phyloP scores from a whole-genome alignment of 2,888 invertebrate genomes.

The Spilosoma lubricipeda region DNA sequence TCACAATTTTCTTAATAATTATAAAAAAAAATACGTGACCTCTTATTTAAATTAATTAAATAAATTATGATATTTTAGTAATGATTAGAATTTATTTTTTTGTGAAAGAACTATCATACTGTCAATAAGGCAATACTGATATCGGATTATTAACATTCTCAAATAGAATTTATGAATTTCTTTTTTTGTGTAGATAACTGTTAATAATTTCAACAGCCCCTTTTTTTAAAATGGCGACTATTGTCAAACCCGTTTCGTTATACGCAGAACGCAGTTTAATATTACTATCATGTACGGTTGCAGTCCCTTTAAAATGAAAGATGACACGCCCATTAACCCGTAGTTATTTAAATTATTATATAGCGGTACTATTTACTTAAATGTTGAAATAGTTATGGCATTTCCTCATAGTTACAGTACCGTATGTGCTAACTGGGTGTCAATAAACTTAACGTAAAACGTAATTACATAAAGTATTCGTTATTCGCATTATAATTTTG shows the following conservation, averaged over 20 bases:
- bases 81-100: not conserved
- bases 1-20: not conserved
- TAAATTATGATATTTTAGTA: not conserved
- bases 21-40: not conserved
- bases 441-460: not conserved
- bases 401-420: not conserved
- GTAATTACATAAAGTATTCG: not conserved
- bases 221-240: not conserved
- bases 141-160: too few species aligned
- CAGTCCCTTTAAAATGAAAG: conserved; percentile 11
- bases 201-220: not conserved
- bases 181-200: too few species aligned
- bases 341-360: not conserved
- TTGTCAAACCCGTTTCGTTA: not conserved
- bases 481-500: not conserved
- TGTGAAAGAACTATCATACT: not conserved
- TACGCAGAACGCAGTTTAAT: not conserved
- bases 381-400: not conserved
- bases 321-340: conserved; percentile 5
- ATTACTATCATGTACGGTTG: not conserved
- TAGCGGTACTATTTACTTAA: conserved; percentile 3
- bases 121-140: not conserved
- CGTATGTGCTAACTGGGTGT: not conserved
- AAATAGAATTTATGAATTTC: too few species aligned
- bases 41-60: not conserved